Conservation (phyloP, 2,797 vertebrate species). For the Cyprinella venusta region DNA sequence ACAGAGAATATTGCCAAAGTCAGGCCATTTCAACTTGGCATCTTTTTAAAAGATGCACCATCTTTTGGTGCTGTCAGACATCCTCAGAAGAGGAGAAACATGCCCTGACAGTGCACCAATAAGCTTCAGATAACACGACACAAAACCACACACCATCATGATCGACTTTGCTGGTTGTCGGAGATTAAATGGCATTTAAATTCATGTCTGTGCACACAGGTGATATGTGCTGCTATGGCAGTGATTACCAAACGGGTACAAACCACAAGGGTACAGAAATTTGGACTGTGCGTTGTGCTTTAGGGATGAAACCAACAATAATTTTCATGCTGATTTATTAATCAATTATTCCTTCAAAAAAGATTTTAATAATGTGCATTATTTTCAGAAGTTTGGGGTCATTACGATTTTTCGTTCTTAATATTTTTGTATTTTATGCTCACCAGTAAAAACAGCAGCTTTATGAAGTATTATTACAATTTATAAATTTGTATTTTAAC, state of each 20-base stretch:
- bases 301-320: neutral
- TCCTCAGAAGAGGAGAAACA: conserved; percentile 5
- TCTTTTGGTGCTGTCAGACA: conserved; percentile 30
- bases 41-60: conserved; percentile 28
- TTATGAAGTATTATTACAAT: neutral
- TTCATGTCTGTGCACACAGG: neutral
- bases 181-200: conserved; percentile 10
- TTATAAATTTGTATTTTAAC: neutral
- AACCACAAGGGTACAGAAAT: neutral
- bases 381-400: neutral
- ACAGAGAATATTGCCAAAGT: neutral
- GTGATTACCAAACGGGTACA: neutral
- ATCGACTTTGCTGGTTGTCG: neutral
- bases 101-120: neutral
- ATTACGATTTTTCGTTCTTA: neutral
- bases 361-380: neutral
- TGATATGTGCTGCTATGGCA: conserved; percentile 1
- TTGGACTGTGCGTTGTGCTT: neutral
- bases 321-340: neutral
- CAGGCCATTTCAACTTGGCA: conserved; percentile 22
- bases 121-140: neutral
- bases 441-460: neutral
- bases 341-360: neutral
- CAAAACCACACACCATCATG: neutral
- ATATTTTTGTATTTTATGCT: neutral